These are phyloP conservation scores for Notechis scutatus DNA, from an alignment of 2,113 vertebrate genomes.

Conservation along the genomic window DNA sequence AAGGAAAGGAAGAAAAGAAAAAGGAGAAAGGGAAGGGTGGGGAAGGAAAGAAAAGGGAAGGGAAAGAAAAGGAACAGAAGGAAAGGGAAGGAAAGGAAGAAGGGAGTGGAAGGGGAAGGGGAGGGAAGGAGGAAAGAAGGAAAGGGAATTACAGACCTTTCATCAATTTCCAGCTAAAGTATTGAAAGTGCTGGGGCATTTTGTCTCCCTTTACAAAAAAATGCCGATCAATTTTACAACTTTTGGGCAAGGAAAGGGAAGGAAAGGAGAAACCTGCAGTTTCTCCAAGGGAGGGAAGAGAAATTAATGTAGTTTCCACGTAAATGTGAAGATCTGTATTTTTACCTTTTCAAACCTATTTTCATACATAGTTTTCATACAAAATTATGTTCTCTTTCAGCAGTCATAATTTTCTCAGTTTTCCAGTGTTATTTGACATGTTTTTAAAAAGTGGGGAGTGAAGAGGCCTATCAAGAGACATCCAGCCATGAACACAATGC, in stretches of 20 bases:
- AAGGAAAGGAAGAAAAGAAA: background rate
- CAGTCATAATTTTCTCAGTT: background rate
- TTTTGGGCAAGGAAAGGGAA: too few relatives aligned
- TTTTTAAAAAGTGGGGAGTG: too few relatives aligned
- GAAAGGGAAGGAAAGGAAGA: background rate
- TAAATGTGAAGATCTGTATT: background rate
- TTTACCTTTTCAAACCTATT: background rate
- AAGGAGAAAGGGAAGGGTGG: background rate
- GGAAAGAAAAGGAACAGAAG: fast-evolving
- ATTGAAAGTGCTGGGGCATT: too few relatives aligned
- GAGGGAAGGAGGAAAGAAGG: background rate
- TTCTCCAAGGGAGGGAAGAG: background rate
- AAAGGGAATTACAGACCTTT: too few relatives aligned
- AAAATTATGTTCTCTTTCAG: background rate
- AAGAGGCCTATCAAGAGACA: background rate
- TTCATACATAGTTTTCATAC: background rate
- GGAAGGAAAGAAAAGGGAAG: too few relatives aligned
- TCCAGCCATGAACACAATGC: background rate
- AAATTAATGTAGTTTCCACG: background rate
- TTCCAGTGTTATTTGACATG: background rate
- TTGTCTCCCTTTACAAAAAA: too few relatives aligned
- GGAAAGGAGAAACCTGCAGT: background rate
- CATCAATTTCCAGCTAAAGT: too few relatives aligned
- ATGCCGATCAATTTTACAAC: too few relatives aligned
- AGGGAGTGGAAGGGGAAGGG: background rate